A percentile compares a stretch with the other conserved stretches of the same genome.
Conservation (phyloP, 2,797 vertebrate species). For the Columba guinea region DNA sequence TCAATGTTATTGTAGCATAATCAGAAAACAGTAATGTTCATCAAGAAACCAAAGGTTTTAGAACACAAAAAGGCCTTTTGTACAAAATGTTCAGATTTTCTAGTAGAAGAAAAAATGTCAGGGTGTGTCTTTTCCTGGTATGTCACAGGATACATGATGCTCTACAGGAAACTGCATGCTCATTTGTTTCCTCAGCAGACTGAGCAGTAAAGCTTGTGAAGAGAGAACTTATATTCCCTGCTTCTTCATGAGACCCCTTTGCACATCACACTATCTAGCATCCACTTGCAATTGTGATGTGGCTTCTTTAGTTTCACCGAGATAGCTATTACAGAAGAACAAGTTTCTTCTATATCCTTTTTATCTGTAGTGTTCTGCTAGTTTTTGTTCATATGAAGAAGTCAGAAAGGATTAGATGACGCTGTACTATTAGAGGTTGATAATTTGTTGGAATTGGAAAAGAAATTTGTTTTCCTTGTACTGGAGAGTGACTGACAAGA, state of each 20-base stretch:
- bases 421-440: neutral
- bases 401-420: neutral
- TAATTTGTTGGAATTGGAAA: neutral
- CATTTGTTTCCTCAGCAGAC: neutral
- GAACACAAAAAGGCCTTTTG: neutral
- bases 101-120: neutral
- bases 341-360: neutral
- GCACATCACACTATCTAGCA: neutral
- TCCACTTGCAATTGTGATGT: neutral
- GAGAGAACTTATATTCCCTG: neutral
- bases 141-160: accelerated
- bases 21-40: neutral
- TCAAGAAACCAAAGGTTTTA: neutral
- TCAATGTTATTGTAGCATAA: neutral
- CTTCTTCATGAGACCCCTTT: neutral
- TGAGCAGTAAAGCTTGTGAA: neutral
- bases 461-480: neutral
- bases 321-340: neutral
- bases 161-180: neutral
- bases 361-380: neutral
- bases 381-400: neutral
- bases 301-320: neutral
- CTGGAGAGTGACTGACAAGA: neutral
- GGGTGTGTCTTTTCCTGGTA: neutral
- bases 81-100: neutral